These are phyloP conservation scores for Elymnias hypermnestra DNA, from an alignment of 1,140 invertebrate species.

Conservation along the genomic window DNA sequence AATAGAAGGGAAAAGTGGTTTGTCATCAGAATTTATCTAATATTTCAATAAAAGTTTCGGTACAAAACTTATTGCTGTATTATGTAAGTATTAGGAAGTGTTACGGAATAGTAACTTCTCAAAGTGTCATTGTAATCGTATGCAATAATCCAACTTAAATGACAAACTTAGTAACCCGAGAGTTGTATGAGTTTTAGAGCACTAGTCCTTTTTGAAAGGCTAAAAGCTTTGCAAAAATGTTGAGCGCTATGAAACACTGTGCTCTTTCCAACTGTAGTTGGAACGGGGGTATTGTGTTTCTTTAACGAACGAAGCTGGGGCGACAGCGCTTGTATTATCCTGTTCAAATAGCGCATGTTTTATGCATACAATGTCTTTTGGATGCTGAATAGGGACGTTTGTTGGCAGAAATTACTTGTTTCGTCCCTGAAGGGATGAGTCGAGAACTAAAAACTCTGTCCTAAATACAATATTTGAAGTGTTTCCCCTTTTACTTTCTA, in stretches of 20 bases:
- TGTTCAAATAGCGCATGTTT: constrained; percentile 43
- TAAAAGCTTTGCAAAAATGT: constrained; percentile 8
- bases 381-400: constrained; percentile 25
- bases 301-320: constrained; percentile 37
- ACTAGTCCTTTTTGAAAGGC: not conserved
- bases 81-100: too few species aligned
- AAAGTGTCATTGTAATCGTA: too few species aligned
- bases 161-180: not conserved
- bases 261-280: constrained; percentile 23
- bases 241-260: constrained; percentile 11
- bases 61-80: too few species aligned
- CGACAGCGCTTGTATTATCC: constrained; percentile 38
- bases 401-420: constrained; percentile 30
- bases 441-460: constrained; percentile 9
- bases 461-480: constrained; percentile 3
- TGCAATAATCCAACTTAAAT: too few species aligned
- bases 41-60: too few species aligned
- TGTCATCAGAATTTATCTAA: too few species aligned
- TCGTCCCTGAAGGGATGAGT: constrained; percentile 17
- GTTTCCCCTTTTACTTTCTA: not conserved
- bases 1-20: too few species aligned
- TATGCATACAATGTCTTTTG: constrained; percentile 46
- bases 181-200: not conserved
- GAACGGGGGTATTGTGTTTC: constrained; percentile 22
- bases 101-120: too few species aligned